phyloP scores from a whole-genome alignment of 2,113 vertebrate species.

The Chroicocephalus ridibundus region DNA sequence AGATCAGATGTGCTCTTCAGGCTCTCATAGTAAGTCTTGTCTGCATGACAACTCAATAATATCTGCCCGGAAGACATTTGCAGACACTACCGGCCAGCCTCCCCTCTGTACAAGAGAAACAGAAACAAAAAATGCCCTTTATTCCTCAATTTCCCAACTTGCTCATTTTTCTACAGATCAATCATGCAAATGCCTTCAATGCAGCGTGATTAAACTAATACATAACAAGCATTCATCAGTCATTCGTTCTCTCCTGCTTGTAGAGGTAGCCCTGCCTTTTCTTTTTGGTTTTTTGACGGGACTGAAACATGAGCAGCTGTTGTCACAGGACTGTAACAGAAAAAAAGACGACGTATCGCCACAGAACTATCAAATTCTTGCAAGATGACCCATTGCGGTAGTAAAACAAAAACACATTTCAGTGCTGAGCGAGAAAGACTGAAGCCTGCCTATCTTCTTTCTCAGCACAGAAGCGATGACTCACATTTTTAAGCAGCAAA shows the following conservation, averaged over 20 bases:
- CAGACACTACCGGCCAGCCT: background rate
- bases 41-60: background rate
- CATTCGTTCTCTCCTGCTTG: background rate
- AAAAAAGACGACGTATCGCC: accelerated
- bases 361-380: background rate
- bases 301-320: background rate
- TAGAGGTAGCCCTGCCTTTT: background rate
- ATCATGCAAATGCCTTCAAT: background rate
- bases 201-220: background rate
- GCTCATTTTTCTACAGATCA: background rate
- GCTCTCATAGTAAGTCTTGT: background rate
- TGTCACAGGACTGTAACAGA: background rate
- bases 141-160: background rate
- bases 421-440: background rate
- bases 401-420: background rate
- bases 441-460: background rate
- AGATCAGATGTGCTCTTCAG: background rate
- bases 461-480: background rate
- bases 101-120: background rate
- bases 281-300: background rate
- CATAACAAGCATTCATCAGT: background rate
- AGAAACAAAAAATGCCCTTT: background rate
- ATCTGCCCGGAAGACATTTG: background rate
- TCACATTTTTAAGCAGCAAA: background rate
- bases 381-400: background rate